phyloP scores from a whole-genome alignment of 2,888 invertebrate species.

The Epistrophe eligans region DNA sequence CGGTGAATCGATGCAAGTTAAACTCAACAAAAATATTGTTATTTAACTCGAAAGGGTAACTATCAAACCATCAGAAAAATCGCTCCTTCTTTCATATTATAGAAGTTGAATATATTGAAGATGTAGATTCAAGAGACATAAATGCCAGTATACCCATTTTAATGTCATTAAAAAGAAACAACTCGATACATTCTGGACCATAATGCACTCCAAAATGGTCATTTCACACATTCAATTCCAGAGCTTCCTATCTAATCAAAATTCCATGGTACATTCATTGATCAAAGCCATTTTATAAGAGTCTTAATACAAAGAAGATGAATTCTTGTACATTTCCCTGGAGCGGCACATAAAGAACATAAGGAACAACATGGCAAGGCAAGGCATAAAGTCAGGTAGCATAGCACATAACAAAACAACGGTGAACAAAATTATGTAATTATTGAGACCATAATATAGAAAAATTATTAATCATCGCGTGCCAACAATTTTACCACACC shows the following conservation, averaged over 20 bases:
- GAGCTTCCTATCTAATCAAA: slow-evolving; percentile 8
- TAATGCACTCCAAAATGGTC: slow-evolving; percentile 1
- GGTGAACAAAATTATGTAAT: slow-evolving; percentile 73
- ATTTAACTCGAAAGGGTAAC: too few relatives aligned
- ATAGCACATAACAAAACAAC: slow-evolving; percentile 49
- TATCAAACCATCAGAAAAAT: too few relatives aligned
- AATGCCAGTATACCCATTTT: not conserved
- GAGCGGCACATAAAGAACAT: slow-evolving; percentile 31
- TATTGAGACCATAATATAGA: slow-evolving; percentile 71
- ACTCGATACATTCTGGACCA: not conserved
- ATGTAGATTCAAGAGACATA: not conserved
- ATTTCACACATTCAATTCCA: slow-evolving; percentile 6
- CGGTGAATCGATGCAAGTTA: too few relatives aligned
- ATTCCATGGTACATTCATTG: slow-evolving; percentile 18
- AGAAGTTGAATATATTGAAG: too few relatives aligned
- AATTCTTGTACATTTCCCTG: slow-evolving; percentile 30
- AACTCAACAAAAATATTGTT: too few relatives aligned
- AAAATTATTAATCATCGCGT: slow-evolving; percentile 76
- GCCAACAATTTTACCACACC: slow-evolving; percentile 65
- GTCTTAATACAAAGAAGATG: slow-evolving; percentile 17
- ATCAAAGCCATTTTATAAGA: slow-evolving; percentile 7
- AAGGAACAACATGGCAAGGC: slow-evolving; percentile 19
- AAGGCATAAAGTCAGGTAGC: slow-evolving; percentile 17
- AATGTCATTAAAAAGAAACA: not conserved
- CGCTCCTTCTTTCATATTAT: too few relatives aligned